Evolutionary conservation across 2,888 invertebrate species (phyloP), one percentile per base, ranked within the genome.

Genomic region (Acronicta aceris): DNA sequence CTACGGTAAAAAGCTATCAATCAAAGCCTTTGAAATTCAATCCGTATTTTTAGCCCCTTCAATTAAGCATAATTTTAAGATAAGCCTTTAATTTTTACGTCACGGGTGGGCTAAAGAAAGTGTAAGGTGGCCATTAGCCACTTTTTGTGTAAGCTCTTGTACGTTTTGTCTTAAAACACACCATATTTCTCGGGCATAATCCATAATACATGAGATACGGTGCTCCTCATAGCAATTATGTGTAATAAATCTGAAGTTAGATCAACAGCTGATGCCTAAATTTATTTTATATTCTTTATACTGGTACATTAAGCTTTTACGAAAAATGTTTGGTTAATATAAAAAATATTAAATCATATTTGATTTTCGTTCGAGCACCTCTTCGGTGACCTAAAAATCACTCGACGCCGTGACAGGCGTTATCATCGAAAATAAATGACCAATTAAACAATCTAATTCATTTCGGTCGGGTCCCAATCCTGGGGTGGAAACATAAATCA

Each of bases 361-460:
- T 74, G 76, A 77, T 83, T 84, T 84, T 83, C 72, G 51, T 73
- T 78, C 59, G 74, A 85, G 82, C 64, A 84, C 82, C 87, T 89
- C 89, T 91, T 85, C 81, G 82, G 85, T 86, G 83, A 84, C 88
- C 89, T 81, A 85, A 85, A 53, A 87, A 87, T 85, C 86, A 81
- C 84, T 87, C 85, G 78, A 76, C 79, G 74, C 80, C 71, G 55
- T 65, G 63, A 55, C 79, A 78, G 78, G 76, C 88, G 87, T 91
- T 93, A 94, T 94, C 93, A 89, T 85, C 78, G 65, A 82, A 89
- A 94, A 94, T 93, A 93, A 94, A 94, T 92, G 94, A 92, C 93
- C 94, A 93, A 94, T 94, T 94, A 93, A 92, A 91, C 83, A 92
- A 92, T 93, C 91, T 93, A 92, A 94, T 93, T 92, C 91, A 91